Conservation (phyloP, 2,797 vertebrate genomes). For the Varecia variegata region DNA sequence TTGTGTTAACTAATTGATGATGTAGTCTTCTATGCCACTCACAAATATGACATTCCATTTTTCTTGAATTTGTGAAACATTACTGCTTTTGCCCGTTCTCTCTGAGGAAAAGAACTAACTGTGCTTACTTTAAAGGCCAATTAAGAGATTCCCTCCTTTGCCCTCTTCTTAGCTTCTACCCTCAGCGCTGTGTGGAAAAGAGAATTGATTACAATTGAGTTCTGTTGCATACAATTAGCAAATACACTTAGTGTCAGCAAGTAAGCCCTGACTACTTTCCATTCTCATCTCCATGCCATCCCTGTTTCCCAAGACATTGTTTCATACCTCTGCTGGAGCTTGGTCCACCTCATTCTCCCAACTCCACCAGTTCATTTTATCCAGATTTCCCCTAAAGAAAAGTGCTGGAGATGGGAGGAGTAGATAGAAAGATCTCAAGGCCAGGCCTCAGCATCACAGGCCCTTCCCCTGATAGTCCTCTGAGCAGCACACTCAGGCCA, state of each 20-base stretch:
- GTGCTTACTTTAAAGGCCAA: neutral
- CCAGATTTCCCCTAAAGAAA: neutral
- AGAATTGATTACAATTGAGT: neutral
- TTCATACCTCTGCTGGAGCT: neutral
- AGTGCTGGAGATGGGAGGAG: neutral
- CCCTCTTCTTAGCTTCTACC: neutral
- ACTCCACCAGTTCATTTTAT: neutral
- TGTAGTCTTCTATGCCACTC: neutral
- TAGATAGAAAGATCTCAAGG: neutral
- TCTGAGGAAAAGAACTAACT: neutral
- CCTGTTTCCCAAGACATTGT: neutral
- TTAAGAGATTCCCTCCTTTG: slow-evolving; percentile 22
- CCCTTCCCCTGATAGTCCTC: neutral
- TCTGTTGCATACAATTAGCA: neutral
- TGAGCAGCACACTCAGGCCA: neutral
- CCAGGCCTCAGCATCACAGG: neutral
- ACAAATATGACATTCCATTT: neutral
- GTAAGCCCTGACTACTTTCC: slow-evolving; percentile 9
- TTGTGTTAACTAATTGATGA: slow-evolving; percentile 48
- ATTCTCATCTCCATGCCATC: neutral
- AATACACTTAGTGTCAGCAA: neutral
- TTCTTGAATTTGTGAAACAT: slow-evolving; percentile 25
- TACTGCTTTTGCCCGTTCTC: neutral
- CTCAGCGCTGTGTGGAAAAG: neutral
- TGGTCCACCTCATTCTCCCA: neutral